phyloP scores from a whole-genome alignment of 2,113 vertebrate species.

The Ranitomeya variabilis region DNA sequence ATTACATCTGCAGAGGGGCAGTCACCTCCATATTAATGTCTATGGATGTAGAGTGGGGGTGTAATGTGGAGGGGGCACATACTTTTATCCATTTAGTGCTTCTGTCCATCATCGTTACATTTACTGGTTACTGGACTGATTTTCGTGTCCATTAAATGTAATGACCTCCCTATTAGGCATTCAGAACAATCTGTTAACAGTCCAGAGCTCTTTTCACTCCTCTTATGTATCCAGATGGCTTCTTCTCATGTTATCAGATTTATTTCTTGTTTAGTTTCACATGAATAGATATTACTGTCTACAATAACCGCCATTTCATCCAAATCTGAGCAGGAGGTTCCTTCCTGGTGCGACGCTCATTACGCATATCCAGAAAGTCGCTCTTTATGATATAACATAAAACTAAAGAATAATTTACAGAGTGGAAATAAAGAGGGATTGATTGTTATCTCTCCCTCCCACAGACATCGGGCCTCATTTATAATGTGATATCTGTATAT shows the following conservation, averaged over 20 bases:
- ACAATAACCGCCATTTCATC: background rate
- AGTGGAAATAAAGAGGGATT: background rate
- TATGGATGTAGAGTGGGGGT: no score
- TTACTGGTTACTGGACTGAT: no score
- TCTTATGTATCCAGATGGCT: background rate
- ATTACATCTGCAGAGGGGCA: no score
- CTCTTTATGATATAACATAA: background rate
- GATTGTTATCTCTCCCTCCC: background rate
- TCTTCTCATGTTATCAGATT: slow-evolving; percentile 4
- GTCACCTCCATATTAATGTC: no score
- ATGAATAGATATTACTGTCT: slow-evolving; percentile 3
- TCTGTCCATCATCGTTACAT: no score
- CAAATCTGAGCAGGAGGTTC: background rate
- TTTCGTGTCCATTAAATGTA: no score
- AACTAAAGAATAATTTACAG: background rate
- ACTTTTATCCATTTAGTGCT: no score
- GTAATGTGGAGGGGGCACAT: no score
- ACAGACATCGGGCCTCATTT: background rate
- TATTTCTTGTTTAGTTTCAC: slow-evolving; percentile 13
- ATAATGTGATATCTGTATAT: no score
- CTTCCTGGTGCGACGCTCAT: background rate
- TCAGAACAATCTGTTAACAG: background rate
- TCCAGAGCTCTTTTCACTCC: background rate
- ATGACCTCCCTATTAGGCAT: background rate
- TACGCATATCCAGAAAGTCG: background rate